These are phyloP conservation scores for Salmo trutta DNA, from an alignment of 2,797 vertebrate species.

Conservation along the genomic window DNA sequence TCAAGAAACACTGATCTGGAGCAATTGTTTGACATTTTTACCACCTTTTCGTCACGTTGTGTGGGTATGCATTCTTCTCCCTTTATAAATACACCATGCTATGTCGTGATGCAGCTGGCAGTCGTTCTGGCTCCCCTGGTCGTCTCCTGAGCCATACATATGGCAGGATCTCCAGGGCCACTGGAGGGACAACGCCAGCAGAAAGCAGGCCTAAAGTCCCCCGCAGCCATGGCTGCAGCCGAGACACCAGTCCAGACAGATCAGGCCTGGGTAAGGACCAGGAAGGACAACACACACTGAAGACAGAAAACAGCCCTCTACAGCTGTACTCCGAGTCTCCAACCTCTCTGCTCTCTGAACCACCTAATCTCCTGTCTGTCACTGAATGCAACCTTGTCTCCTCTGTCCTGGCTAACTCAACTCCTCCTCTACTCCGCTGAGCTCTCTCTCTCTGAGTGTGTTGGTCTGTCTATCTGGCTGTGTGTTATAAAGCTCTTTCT, in stretches of 20 bases:
- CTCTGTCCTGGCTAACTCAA: neutral
- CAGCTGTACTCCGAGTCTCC: neutral
- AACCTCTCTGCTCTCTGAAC: conserved; percentile 2
- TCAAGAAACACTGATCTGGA: neutral
- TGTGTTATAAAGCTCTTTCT: conserved; percentile 31
- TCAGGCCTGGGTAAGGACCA: conserved; percentile 82
- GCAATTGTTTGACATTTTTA: neutral
- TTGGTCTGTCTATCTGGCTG: too few species aligned
- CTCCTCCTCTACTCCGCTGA: neutral
- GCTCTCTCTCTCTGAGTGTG: too few species aligned
- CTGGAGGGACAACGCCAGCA: conserved; percentile 68
- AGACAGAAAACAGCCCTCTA: neutral
- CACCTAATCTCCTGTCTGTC: conserved; percentile 20
- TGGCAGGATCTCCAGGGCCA: conserved; percentile 76
- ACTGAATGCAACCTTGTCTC: conserved; percentile 31
- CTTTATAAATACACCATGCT: neutral
- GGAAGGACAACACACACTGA: conserved; percentile 66
- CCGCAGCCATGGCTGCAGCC: conserved; percentile 94
- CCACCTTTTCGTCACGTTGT: neutral
- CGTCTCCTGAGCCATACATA: conserved; percentile 85
- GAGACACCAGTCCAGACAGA: conserved; percentile 92
- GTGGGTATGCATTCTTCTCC: neutral
- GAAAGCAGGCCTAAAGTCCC: conserved; percentile 87
- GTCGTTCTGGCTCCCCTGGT: conserved; percentile 91
- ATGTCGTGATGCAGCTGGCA: conserved; percentile 81